Conservation (phyloP, 2,888 invertebrate species). For the Plagodis dolabraria region DNA sequence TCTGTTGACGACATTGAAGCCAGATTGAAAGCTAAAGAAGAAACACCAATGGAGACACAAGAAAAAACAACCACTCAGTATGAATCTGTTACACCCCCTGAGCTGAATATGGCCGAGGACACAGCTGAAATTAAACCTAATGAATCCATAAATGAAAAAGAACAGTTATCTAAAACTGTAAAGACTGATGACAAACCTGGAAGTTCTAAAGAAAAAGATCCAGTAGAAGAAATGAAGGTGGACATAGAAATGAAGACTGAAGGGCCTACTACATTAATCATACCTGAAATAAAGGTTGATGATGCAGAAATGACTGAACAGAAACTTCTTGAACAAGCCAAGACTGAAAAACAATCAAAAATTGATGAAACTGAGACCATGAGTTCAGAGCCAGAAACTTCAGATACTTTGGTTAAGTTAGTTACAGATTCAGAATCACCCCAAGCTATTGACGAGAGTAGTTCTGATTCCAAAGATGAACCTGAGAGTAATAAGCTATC, state of each 20-base stretch:
- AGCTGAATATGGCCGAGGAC: slow-evolving; percentile 59
- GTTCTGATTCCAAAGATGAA: slow-evolving; percentile 74
- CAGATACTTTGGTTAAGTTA: slow-evolving; percentile 6
- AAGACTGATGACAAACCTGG: slow-evolving; percentile 47
- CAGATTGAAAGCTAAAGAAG: slow-evolving; percentile 76
- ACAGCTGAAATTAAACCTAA: slow-evolving; percentile 45
- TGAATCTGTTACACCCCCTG: slow-evolving; percentile 68
- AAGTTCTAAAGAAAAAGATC: slow-evolving; percentile 27
- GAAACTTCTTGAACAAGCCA: slow-evolving; percentile 60
- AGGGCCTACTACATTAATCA: slow-evolving; percentile 48
- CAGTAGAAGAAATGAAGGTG: slow-evolving; percentile 48
- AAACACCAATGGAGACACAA: slow-evolving; percentile 59
- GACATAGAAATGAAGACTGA: slow-evolving; percentile 62
- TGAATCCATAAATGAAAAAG: slow-evolving; percentile 35
- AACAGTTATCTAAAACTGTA: slow-evolving; percentile 29
- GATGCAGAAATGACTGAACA: slow-evolving; percentile 77
- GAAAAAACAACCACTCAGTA: slow-evolving; percentile 59
- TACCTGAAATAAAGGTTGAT: slow-evolving; percentile 76
- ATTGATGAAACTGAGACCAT: slow-evolving; percentile 37
- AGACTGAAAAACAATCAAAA: slow-evolving; percentile 42
- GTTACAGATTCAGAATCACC: slow-evolving; percentile 47
- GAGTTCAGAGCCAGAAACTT: slow-evolving; percentile 36
- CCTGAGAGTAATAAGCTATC: slow-evolving; percentile 59
- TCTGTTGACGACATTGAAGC: slow-evolving; percentile 73
- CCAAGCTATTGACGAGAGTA: slow-evolving; percentile 64